Evolutionary conservation across 1,140 invertebrate species (phyloP).

Genomic region (Calliphora vicina): DNA sequence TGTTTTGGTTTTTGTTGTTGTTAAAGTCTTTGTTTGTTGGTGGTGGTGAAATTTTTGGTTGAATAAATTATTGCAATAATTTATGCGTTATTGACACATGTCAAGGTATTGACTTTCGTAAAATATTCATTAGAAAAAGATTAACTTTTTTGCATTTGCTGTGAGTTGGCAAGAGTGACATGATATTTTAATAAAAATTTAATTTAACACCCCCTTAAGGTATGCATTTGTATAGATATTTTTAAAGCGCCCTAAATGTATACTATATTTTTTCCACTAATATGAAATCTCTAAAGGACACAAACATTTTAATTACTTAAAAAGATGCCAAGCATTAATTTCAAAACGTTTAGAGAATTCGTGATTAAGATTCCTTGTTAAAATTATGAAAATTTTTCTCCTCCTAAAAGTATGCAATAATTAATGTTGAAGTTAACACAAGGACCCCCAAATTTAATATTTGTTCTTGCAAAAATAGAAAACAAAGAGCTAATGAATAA

Average conservation of each 20-base stretch:
- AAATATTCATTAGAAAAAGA: conserved; percentile 1
- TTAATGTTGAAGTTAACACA: not conserved
- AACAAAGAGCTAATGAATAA: not conserved
- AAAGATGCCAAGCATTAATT: not conserved
- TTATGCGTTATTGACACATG: not conserved
- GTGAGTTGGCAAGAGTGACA: too few relatives aligned
- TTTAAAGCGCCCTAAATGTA: not conserved
- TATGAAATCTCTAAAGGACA: too few relatives aligned
- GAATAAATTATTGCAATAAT: not conserved
- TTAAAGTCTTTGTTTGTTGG: not conserved
- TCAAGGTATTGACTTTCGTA: not conserved
- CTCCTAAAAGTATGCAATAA: not conserved
- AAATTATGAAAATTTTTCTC: not conserved
- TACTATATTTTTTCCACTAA: not conserved
- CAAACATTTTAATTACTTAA: too few relatives aligned
- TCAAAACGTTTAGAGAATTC: not conserved
- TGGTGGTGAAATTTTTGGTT: not conserved
- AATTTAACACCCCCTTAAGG: not conserved
- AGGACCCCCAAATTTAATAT: not conserved
- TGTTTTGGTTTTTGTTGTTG: not conserved
- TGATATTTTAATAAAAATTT: not conserved
- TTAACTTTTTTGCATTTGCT: not conserved
- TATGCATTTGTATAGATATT: not conserved
- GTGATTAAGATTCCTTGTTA: not conserved
- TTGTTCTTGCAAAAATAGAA: not conserved